Percentiles rank a stretch among this genome's conserved stretches.
Evolutionary conservation across 2,113 vertebrate genomes (phyloP).

Genomic region (Pitta sordida): DNA sequence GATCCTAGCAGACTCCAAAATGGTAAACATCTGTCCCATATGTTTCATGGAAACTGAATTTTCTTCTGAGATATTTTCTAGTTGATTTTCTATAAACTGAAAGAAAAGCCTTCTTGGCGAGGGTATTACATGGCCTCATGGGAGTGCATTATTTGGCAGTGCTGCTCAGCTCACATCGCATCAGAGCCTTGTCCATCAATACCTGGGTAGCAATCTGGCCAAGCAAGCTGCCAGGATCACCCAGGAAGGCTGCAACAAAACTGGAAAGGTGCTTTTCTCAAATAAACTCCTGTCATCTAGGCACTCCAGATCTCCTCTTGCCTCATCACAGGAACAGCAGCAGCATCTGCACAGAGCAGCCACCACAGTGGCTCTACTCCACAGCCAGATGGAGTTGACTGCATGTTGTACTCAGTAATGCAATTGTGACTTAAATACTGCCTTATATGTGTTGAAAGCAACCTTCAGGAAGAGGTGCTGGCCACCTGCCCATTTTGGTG

Average conservation of each 20-base stretch:
- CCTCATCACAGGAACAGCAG: neutral
- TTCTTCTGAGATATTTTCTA: neutral
- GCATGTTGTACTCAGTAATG: neutral
- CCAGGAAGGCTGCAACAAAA: neutral
- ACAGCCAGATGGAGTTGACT: neutral
- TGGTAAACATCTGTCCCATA: neutral
- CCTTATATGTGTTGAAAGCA: neutral
- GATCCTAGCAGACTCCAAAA: neutral
- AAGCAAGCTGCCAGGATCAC: neutral
- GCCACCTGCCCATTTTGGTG: neutral
- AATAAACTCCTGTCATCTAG: rapidly evolving
- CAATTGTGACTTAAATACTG: neutral
- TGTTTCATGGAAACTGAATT: neutral
- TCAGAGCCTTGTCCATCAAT: rapidly evolving
- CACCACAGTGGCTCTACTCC: neutral
- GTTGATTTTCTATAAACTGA: neutral
- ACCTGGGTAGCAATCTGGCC: neutral
- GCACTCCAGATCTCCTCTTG: neutral
- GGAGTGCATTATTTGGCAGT: neutral
- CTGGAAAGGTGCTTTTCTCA: neutral
- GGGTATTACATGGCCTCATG: neutral
- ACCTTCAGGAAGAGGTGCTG: neutral
- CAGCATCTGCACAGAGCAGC: neutral
- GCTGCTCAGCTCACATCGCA: neutral
- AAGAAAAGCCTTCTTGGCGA: neutral